Evolutionary conservation across 1,140 invertebrate species (phyloP).

Genomic region (Zeugodacus cucurbitae): DNA sequence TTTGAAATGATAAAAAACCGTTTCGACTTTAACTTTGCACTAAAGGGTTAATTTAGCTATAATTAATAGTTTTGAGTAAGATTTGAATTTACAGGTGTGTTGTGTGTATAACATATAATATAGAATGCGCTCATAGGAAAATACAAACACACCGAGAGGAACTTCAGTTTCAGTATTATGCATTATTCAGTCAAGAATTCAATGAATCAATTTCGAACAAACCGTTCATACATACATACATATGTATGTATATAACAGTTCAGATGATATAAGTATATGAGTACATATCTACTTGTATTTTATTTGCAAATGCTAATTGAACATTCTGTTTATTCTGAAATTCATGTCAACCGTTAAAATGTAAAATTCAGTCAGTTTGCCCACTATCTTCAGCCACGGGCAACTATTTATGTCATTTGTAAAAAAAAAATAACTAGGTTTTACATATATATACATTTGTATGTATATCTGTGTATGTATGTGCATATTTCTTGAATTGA

Average conservation of each 20-base stretch:
- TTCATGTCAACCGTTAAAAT: conserved; percentile 28
- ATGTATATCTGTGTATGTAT: neutral
- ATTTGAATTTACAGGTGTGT: neutral
- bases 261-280: neutral
- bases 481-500: neutral
- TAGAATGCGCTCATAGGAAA: neutral
- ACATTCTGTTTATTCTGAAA: neutral
- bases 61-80: neutral
- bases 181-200: neutral
- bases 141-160: neutral
- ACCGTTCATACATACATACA: neutral
- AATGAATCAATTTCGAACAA: neutral
- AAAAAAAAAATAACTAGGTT: neutral
- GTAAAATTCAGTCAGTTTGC: neutral
- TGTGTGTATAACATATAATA: neutral
- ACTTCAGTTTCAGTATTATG: neutral
- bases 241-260: neutral
- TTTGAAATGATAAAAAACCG: no score
- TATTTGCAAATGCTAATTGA: neutral
- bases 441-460: neutral
- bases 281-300: neutral
- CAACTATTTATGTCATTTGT: neutral
- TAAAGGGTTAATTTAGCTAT: no score
- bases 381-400: neutral
- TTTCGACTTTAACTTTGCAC: no score